These are phyloP conservation scores for Trachymyrmex septentrionalis DNA, from an alignment of 1,140 invertebrate genomes.

Conservation along the genomic window DNA sequence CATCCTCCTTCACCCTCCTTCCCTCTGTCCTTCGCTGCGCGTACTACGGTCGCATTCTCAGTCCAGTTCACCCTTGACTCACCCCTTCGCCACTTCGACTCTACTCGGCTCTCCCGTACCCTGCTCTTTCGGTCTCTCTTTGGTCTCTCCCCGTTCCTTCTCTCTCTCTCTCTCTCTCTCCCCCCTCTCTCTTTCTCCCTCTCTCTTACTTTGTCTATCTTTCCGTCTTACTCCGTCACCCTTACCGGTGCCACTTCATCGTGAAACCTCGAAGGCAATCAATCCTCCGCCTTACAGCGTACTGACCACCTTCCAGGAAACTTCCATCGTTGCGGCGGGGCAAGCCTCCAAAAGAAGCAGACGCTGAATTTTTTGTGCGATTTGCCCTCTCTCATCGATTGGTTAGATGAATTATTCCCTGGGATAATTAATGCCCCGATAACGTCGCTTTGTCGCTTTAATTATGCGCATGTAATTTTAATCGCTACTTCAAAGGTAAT, in stretches of 20 bases:
- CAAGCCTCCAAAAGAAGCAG: constrained; percentile 57
- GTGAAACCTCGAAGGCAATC: constrained; percentile 84
- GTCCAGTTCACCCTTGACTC: constrained; percentile 75
- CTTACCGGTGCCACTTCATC: constrained; percentile 69
- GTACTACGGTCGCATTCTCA: constrained; percentile 75
- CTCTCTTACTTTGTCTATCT: constrained; percentile 58
- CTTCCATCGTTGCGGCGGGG: constrained; percentile 64
- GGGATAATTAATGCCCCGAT: constrained; percentile 55
- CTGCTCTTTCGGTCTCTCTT: constrained; percentile 78
- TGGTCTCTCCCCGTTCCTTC: constrained; percentile 48
- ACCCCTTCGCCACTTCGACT: constrained; percentile 64
- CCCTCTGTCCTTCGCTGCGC: constrained; percentile 40
- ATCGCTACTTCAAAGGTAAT: constrained; percentile 40
- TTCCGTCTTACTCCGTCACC: constrained; percentile 57
- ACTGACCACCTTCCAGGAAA: constrained; percentile 83
- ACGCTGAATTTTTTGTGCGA: constrained; percentile 63
- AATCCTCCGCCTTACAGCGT: constrained; percentile 86
- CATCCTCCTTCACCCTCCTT: constrained; percentile 71
- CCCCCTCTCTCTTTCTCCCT: neutral
- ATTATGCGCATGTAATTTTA: constrained; percentile 62
- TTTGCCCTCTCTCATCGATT: constrained; percentile 59
- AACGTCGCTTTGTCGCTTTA: constrained; percentile 56
- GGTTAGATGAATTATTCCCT: constrained; percentile 55
- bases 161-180: constrained; percentile 29
- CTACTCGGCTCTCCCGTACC: constrained; percentile 74